Percentiles rank a stretch among this genome's conserved stretches.
These are phyloP conservation scores for Homalodisca vitripennis DNA, from an alignment of 1,140 invertebrate species.

Conservation along the genomic window DNA sequence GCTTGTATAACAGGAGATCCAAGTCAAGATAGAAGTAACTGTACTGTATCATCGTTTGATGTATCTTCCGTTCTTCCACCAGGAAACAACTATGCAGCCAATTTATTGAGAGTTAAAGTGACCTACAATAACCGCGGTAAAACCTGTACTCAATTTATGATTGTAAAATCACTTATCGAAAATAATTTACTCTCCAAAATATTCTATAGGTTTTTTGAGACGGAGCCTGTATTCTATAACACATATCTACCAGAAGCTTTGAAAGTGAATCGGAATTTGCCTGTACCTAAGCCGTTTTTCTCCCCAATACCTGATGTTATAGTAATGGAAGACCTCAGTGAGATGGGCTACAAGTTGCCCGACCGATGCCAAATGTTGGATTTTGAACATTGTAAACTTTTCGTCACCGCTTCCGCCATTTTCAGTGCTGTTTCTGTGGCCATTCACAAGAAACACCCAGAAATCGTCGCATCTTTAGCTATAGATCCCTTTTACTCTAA, in stretches of 20 bases:
- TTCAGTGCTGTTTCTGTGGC: constrained; percentile 60
- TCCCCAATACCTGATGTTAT: constrained; percentile 39
- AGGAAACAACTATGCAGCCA: constrained; percentile 61
- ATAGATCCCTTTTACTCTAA: no score
- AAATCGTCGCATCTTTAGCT: constrained; percentile 30
- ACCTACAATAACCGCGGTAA: constrained; percentile 35
- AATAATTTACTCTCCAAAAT: constrained; percentile 44
- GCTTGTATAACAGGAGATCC: neutral
- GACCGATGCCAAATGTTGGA: constrained; percentile 21
- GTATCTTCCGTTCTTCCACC: constrained; percentile 31
- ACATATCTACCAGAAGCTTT: constrained; percentile 47
- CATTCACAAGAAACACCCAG: constrained; percentile 52
- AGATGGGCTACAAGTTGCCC: constrained; percentile 16
- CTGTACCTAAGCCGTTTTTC: constrained; percentile 42
- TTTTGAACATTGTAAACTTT: constrained; percentile 45
- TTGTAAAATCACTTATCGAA: constrained; percentile 50
- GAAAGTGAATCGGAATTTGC: constrained; percentile 47
- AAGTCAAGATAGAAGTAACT: no score
- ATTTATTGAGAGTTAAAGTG: constrained; percentile 51
- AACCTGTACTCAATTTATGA: constrained; percentile 44
- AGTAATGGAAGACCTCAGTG: constrained; percentile 32
- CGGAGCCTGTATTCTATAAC: constrained; percentile 46
- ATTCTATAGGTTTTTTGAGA: constrained; percentile 50
- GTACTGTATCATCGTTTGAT: neutral
- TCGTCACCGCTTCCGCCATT: constrained; percentile 52